These are phyloP conservation scores for Chamaea fasciata DNA, from an alignment of 2,113 vertebrate genomes.

Conservation along the genomic window DNA sequence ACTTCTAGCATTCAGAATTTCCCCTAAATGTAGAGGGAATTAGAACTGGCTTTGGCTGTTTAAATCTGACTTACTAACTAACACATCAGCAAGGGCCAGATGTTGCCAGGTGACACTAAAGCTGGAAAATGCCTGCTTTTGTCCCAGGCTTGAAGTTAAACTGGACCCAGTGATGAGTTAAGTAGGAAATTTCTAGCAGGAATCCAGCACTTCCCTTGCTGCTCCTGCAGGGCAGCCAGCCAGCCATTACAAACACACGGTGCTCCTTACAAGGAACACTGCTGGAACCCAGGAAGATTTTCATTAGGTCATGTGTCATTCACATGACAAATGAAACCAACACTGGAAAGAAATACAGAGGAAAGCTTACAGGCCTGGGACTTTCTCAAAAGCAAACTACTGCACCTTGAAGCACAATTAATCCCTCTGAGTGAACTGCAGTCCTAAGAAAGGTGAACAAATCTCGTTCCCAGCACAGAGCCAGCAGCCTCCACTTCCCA, in stretches of 20 bases:
- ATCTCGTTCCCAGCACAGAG: not conserved
- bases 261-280: not conserved
- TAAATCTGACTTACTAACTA: not conserved
- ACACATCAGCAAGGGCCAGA: not conserved
- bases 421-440: not conserved
- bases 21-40: not conserved
- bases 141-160: not conserved
- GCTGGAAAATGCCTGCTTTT: not conserved
- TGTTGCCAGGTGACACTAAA: not conserved
- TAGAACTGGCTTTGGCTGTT: not conserved
- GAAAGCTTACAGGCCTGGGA: not conserved
- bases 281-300: not conserved
- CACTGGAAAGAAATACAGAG: not conserved
- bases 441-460: not conserved
- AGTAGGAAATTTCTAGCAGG: not conserved
- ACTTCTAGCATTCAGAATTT: not conserved
- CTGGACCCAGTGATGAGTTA: not conserved
- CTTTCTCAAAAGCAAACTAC: not conserved
- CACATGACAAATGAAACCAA: not conserved
- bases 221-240: not conserved
- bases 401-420: not conserved
- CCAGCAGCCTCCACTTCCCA: not conserved
- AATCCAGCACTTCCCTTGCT: not conserved
- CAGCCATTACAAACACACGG: not conserved
- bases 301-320: not conserved